Evolutionary conservation across 1,140 invertebrate species (phyloP).

Genomic region (Ruditapes philippinarum): DNA sequence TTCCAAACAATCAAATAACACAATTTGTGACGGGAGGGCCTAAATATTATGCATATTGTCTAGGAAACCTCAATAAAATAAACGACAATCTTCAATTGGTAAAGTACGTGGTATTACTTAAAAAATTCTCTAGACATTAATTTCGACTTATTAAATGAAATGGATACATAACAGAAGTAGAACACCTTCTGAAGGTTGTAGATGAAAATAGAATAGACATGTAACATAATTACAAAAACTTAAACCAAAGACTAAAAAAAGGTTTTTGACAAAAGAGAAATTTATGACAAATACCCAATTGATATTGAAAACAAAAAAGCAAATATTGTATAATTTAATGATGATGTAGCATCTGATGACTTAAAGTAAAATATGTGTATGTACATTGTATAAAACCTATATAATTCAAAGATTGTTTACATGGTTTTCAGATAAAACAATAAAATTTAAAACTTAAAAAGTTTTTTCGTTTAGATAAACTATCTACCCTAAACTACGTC

Average conservation of each 20-base stretch:
- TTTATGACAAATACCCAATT: too few relatives aligned
- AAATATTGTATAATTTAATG: too few relatives aligned
- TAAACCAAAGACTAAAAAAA: conserved; percentile 54
- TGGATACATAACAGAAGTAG: neutral
- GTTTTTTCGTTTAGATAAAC: too few relatives aligned
- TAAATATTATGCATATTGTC: conserved; percentile 51
- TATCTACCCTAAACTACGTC: too few relatives aligned
- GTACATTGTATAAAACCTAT: too few relatives aligned
- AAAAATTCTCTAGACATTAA: conserved; percentile 45
- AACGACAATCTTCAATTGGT: conserved; percentile 33
- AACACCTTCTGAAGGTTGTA: neutral
- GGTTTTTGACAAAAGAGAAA: conserved; percentile 44
- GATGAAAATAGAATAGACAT: conserved; percentile 17
- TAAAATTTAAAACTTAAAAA: too few relatives aligned
- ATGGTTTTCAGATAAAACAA: too few relatives aligned
- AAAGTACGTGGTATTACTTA: conserved; percentile 51
- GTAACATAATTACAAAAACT: conserved; percentile 30
- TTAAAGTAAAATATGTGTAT: too few relatives aligned
- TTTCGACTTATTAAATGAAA: conserved; percentile 29
- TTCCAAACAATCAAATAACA: conserved; percentile 25
- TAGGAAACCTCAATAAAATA: neutral
- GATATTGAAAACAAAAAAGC: too few relatives aligned
- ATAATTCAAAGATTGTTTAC: too few relatives aligned
- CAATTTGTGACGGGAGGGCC: conserved; percentile 60
- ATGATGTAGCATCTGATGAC: too few relatives aligned